Evolutionary conservation across 1,140 invertebrate species (phyloP), one percentile per base, ranked within the genome.

Genomic region (Magallana angulata): DNA sequence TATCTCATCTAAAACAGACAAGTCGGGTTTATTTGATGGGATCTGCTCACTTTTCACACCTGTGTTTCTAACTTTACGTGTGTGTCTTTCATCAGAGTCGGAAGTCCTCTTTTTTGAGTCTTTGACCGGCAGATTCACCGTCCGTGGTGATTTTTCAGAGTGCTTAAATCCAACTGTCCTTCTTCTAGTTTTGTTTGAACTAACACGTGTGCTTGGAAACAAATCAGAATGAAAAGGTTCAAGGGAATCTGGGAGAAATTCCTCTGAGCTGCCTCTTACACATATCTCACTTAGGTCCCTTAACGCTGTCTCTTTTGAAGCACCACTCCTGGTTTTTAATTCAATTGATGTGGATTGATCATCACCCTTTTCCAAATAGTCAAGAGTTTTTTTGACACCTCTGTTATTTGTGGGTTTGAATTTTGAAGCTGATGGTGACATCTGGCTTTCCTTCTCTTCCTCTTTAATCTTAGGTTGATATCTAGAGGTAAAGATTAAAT

Each of bases 21-120:
- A 76, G 12, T 76, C 68, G 4, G 68, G 68, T 76, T 76, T 76
- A 30, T 36, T 24, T 30, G 68, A 9, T 8, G 24, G 9, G 14
- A 1, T 14, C 14, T 12, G 60, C 5, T 62, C 60, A 62, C 60
- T 62, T 62, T 62, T 62, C 60, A 62, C 60, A 18, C 5, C 68
- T 11, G 68, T 76, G 24, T 76, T 76, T 76, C 24, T 36, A 76
- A 76, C 6, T 76, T 76, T 76, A 76, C 7, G 18, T 76, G 68
- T 30, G 6, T 11, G 18, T 36, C 18, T 76, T 3, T 76, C 68
- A 76, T 36, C 8, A 9, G 7, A 76, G 1, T 76, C 68, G 36
- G 24, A 14, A 4, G 8, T 11, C 24, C 18, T 76, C 36, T 76
- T 76, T 11, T 8, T 76, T 4, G 8, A 8, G 8, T 24, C 18